These are phyloP conservation scores for Pseudorhiza aurosa DNA, from an alignment of 30 jellyfish, hydroid and myxozoan species.

Conservation along the genomic window DNA sequence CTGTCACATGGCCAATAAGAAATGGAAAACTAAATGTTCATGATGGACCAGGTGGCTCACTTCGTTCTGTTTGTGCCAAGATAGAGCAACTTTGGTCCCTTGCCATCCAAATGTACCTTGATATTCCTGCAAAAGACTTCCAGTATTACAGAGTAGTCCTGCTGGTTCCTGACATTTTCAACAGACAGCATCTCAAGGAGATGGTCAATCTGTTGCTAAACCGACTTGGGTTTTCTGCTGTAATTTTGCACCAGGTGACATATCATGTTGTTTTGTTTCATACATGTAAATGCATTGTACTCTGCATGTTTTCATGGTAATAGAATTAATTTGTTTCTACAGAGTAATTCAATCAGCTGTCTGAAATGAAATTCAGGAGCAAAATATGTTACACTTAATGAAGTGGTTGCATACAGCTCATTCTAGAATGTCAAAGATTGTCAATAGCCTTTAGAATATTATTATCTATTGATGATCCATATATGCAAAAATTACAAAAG, in stretches of 20 bases:
- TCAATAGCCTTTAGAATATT: no score
- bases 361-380: no score
- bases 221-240: constrained; percentile 83
- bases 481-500: no score
- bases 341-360: no score
- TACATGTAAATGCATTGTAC: no score
- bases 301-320: no score
- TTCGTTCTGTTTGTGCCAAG: constrained; percentile 83
- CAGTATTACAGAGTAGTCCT: constrained; percentile 85
- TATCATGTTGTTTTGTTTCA: no score
- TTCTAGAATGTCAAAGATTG: no score
- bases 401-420: no score
- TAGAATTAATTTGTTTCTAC: no score
- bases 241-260: constrained; percentile 91
- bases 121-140: constrained; percentile 93
- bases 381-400: no score
- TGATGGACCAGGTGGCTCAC: constrained; percentile 88
- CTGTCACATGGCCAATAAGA: constrained; percentile 79
- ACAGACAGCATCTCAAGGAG: constrained; percentile 75
- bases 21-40: constrained; percentile 88
- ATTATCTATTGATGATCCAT: no score
- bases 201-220: constrained; percentile 71
- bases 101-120: constrained; percentile 89
- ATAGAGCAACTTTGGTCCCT: constrained; percentile 88
- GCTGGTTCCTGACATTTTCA: constrained; percentile 90